Conservation (phyloP, 2,888 invertebrate species). For the Drosophila austrosaltans region DNA sequence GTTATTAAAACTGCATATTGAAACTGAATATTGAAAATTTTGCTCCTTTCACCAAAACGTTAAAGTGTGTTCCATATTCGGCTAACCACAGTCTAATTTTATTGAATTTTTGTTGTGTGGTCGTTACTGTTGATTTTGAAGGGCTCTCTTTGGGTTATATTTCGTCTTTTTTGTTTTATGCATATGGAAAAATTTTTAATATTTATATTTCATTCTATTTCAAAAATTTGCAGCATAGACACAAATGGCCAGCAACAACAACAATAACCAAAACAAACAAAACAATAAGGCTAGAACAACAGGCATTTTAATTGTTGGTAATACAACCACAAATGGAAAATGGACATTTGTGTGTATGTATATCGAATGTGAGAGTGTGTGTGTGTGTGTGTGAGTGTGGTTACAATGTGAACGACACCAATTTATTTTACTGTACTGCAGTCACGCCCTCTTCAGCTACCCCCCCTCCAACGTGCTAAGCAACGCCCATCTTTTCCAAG, state of each 20-base stretch:
- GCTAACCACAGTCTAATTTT: slow-evolving; percentile 16
- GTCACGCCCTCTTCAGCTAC: slow-evolving; percentile 11
- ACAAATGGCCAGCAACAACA: slow-evolving; percentile 25
- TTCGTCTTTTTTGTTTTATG: slow-evolving; percentile 46
- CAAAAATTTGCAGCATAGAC: slow-evolving; percentile 31
- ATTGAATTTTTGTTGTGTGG: slow-evolving; percentile 10
- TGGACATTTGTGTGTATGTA: slow-evolving; percentile 25
- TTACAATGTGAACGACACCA: slow-evolving; percentile 42
- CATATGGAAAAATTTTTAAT: slow-evolving; percentile 40
- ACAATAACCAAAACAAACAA: slow-evolving; percentile 31
- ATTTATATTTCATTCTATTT: slow-evolving; percentile 52
- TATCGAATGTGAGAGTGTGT: slow-evolving; percentile 12
- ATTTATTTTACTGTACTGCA: slow-evolving; percentile 44
- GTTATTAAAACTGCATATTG: too few species aligned
- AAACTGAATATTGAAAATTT: too few species aligned
- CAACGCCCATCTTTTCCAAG: slow-evolving; percentile 5
- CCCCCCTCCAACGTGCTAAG: background rate
- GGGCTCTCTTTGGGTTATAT: slow-evolving; percentile 19
- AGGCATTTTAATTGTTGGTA: slow-evolving; percentile 68
- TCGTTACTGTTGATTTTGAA: slow-evolving; percentile 10
- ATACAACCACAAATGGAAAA: slow-evolving; percentile 59
- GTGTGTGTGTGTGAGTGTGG: slow-evolving; percentile 1
- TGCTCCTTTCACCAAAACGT: too few species aligned
- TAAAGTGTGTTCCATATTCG: background rate
- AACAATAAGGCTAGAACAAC: slow-evolving; percentile 40